Percentiles rank a stretch among this genome's conserved stretches.
phyloP scores from a whole-genome alignment of 2,888 invertebrate genomes.

The Papilio protenor region DNA sequence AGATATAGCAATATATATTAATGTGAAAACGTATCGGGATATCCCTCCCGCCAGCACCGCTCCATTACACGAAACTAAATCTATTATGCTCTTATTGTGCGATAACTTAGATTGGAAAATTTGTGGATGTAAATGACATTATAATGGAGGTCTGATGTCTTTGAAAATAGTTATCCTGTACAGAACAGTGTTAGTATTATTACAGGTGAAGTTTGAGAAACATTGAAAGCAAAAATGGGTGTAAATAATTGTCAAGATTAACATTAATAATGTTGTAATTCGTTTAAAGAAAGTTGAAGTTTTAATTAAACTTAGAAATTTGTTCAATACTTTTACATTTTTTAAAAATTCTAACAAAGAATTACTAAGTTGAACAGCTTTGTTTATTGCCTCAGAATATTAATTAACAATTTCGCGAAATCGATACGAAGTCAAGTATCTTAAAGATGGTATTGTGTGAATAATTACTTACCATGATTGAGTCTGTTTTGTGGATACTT shows the following conservation, averaged over 20 bases:
- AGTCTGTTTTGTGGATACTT: conserved; percentile 17
- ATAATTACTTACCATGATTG: conserved; percentile 36
- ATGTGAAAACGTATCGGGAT: conserved; percentile 21
- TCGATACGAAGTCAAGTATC: not conserved
- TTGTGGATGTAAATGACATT: conserved; percentile 36
- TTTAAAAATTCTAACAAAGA: not conserved
- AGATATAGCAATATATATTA: conserved; percentile 30
- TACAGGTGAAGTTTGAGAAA: not conserved
- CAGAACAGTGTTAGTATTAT: not conserved
- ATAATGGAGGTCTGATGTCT: conserved; percentile 29
- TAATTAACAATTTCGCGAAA: conserved; percentile 5
- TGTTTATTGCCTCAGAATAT: not conserved
- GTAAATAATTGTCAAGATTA: not conserved
- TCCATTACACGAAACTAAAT: conserved; percentile 37
- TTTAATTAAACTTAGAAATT: not conserved
- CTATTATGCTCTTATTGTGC: conserved; percentile 38
- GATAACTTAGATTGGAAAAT: conserved; percentile 39
- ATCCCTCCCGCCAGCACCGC: conserved; percentile 9
- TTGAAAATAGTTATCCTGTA: conserved; percentile 19
- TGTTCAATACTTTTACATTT: not conserved
- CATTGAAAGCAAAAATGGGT: no score
- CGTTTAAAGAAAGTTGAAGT: not conserved
- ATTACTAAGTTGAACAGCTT: conserved; percentile 3
- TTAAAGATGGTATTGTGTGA: conserved; percentile 1
- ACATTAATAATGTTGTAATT: not conserved